Evolutionary conservation across 2,888 invertebrate species (phyloP), one percentile per base, ranked within the genome.

Genomic region (Carabus problematicus): DNA sequence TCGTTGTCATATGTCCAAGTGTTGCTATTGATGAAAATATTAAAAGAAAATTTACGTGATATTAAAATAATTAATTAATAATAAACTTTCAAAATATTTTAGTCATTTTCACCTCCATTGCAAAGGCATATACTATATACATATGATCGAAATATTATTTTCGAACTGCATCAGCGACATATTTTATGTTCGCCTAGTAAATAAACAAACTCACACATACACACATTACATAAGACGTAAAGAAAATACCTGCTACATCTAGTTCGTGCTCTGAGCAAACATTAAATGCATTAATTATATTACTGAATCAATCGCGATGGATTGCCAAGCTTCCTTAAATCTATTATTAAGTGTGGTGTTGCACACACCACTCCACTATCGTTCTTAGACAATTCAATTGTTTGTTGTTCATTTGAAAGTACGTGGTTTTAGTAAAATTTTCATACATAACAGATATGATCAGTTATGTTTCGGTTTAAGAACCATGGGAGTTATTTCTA

Each of bases 11-110:
- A 29, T 29, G 18, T 19, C 9, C 6, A 19, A 52, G 52, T 52
- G 52, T 52, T 52, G 52, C 52, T 52, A 52, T 16, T 52, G 29
- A 29, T 29, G 29, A 52, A 52, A 52, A 52, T 67, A 60, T 67
- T 67, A 40, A 60, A 67, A 67, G 43, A 67, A 49, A 67, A 59
- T 67, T 66, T 67, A 67, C 67, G 67, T 67, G 67, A 67, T 67
- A 67, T 67, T 67, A 67, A 67, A 60, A 66, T 63, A 63, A 63
- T 63, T 63, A 54, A 63, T 45, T 60, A 60, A 60, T 49, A 54
- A 54, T 67, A 67, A 60, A 59, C 8, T 59, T 41, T 42, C 16
- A 59, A 59, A 59, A 14, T 42, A 56, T 56, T 56, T 40, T 56
- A 39, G 29, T 56, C 56, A 56, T 56, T 52, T 52, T 52, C 52